These are phyloP conservation scores for Zaprionus lineosus DNA, from an alignment of 2,888 invertebrate species.

Conservation along the genomic window DNA sequence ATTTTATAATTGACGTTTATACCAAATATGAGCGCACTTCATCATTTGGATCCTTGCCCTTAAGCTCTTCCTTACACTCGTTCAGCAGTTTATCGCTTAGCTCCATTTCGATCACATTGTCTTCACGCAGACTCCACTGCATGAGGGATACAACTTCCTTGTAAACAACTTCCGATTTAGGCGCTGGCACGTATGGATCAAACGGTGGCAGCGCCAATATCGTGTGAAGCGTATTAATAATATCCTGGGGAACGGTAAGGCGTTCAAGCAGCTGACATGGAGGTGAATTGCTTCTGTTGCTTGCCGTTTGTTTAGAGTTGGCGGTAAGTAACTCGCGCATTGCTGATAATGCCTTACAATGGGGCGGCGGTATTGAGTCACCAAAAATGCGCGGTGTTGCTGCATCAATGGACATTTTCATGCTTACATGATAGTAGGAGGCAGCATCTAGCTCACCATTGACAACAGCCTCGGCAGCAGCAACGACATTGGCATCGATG, in stretches of 20 bases:
- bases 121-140: slow-evolving; percentile 78
- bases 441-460: slow-evolving; percentile 64
- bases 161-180: slow-evolving; percentile 75
- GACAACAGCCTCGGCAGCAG: slow-evolving; percentile 53
- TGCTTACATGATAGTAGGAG: slow-evolving; percentile 69
- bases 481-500: slow-evolving; percentile 42
- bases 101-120: slow-evolving; percentile 78
- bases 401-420: slow-evolving; percentile 68
- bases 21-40: slow-evolving; percentile 74
- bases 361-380: slow-evolving; percentile 51
- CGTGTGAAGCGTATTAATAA: slow-evolving; percentile 71
- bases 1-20: slow-evolving; percentile 1
- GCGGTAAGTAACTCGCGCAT: slow-evolving; percentile 52
- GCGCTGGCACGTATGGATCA: slow-evolving; percentile 77
- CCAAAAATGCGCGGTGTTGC: slow-evolving; percentile 55
- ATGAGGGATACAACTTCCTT: slow-evolving; percentile 80
- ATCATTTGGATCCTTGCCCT: slow-evolving; percentile 66
- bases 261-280: slow-evolving; percentile 61
- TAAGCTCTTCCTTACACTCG: slow-evolving; percentile 66
- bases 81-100: slow-evolving; percentile 75
- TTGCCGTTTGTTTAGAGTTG: slow-evolving; percentile 40
- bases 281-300: slow-evolving; percentile 33
- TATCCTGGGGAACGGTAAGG: slow-evolving; percentile 67
- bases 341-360: slow-evolving; percentile 58
- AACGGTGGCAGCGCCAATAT: slow-evolving; percentile 78